phyloP scores from a whole-genome alignment of 2,797 vertebrate species.

The Peromyscus attwateri region DNA sequence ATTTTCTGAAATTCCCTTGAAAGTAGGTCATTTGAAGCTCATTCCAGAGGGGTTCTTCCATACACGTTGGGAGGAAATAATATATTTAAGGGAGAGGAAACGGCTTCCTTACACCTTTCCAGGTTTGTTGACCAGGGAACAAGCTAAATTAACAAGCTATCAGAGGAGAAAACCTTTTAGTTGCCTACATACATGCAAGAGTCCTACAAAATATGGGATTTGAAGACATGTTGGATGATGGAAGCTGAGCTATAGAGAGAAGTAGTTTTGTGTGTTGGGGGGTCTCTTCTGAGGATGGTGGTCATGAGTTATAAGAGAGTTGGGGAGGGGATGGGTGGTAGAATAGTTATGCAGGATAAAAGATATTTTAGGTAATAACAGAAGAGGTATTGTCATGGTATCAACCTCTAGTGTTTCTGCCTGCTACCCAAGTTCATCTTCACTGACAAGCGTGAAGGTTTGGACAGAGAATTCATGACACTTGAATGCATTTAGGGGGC shows the following conservation, averaged over 20 bases:
- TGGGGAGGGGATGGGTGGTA: rapidly evolving
- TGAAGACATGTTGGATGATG: not conserved
- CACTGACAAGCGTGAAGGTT: not conserved
- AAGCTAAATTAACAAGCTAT: not conserved
- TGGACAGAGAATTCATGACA: not conserved
- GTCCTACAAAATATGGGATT: not conserved
- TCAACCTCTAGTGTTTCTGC: not conserved
- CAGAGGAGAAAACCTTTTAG: not conserved
- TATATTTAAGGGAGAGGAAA: rapidly evolving
- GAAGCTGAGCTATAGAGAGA: not conserved
- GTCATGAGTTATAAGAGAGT: not conserved
- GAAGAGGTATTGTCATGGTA: not conserved
- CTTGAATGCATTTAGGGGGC: not conserved
- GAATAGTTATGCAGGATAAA: not conserved
- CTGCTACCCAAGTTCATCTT: not conserved
- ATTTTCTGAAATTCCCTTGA: not conserved
- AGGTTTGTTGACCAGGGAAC: not conserved
- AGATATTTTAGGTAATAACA: not conserved
- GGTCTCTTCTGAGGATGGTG: not conserved
- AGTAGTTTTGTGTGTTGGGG: not conserved
- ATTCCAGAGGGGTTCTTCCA: not conserved
- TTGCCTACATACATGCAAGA: not conserved
- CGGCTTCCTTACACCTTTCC: not conserved
- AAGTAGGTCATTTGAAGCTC: not conserved
- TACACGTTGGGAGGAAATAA: not conserved